Percentiles rank a stretch among this genome's conserved stretches.
Conservation (phyloP, 2,113 vertebrate genomes). For the Indri indri region DNA sequence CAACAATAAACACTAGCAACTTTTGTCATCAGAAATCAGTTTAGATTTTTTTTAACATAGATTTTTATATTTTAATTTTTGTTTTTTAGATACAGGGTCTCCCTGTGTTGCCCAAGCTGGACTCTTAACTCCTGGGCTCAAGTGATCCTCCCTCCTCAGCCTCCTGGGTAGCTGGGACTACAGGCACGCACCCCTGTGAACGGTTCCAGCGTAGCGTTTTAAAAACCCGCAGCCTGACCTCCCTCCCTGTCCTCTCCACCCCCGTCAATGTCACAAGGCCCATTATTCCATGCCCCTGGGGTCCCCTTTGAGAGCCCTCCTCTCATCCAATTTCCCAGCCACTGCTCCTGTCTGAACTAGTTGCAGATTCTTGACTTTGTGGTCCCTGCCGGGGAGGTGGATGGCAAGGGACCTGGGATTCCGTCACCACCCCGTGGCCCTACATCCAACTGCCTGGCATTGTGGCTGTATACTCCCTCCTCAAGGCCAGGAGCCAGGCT, state of each 20-base stretch:
- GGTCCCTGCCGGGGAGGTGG: background rate
- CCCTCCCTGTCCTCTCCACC: background rate
- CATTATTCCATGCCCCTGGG: background rate
- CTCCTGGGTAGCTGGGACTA: too few species aligned
- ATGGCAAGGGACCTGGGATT: background rate
- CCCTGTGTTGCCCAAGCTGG: too few species aligned
- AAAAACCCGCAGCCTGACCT: background rate
- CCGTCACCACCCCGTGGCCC: background rate
- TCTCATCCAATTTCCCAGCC: background rate
- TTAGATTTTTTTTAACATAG: background rate
- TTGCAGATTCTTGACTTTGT: background rate
- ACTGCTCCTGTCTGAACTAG: too few species aligned
- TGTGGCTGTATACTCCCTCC: background rate
- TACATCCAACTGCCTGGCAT: background rate
- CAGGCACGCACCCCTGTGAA: too few species aligned
- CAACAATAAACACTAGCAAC: background rate
- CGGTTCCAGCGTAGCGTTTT: background rate
- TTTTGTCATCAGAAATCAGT: background rate
- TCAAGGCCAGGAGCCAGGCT: background rate
- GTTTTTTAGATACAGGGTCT: too few species aligned
- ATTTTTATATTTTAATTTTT: background rate
- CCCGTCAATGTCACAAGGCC: background rate
- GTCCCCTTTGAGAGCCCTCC: background rate
- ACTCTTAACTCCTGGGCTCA: too few species aligned
- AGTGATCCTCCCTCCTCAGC: too few species aligned